These are phyloP conservation scores for Sthenelais limicola DNA, from an alignment of 2,888 invertebrate species.

Conservation along the genomic window DNA sequence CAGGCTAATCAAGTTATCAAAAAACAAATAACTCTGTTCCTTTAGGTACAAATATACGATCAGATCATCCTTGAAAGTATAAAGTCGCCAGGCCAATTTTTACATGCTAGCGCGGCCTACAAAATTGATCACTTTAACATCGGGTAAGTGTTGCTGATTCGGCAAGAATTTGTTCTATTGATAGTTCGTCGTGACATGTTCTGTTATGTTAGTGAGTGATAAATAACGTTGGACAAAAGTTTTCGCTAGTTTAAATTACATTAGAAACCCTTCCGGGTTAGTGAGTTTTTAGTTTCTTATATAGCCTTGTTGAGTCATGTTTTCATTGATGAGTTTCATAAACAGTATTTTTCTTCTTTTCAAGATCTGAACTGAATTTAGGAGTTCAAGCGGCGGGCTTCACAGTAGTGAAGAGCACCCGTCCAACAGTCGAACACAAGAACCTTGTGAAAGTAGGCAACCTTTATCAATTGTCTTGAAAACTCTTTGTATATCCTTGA, in stretches of 20 bases:
- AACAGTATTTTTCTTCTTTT: neutral
- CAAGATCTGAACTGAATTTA: conserved; percentile 70
- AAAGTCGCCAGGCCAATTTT: conserved; percentile 71
- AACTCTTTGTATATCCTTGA: no score
- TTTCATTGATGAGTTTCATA: neutral
- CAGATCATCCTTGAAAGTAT: conserved; percentile 72
- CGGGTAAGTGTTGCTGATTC: no score
- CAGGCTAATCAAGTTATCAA: no score
- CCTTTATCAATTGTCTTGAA: no score
- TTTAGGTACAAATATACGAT: conserved; percentile 71
- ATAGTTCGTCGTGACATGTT: no score
- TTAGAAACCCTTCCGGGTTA: no score
- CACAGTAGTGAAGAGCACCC: conserved; percentile 67
- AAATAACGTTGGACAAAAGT: no score
- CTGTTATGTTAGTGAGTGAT: no score
- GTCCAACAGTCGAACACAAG: conserved; percentile 64
- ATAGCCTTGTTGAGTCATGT: conserved; percentile 15
- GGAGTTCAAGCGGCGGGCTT: conserved; percentile 72
- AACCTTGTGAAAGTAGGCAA: conserved; percentile 65
- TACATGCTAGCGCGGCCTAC: conserved; percentile 69
- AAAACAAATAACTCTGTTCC: no score
- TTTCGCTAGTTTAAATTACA: no score
- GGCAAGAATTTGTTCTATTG: no score
- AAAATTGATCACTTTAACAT: conserved; percentile 67
- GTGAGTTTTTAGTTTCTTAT: no score